A percentile compares a stretch with the other conserved stretches of the same genome.
phyloP scores from a whole-genome alignment of 2,888 invertebrate species.

The Venusia cambrica region DNA sequence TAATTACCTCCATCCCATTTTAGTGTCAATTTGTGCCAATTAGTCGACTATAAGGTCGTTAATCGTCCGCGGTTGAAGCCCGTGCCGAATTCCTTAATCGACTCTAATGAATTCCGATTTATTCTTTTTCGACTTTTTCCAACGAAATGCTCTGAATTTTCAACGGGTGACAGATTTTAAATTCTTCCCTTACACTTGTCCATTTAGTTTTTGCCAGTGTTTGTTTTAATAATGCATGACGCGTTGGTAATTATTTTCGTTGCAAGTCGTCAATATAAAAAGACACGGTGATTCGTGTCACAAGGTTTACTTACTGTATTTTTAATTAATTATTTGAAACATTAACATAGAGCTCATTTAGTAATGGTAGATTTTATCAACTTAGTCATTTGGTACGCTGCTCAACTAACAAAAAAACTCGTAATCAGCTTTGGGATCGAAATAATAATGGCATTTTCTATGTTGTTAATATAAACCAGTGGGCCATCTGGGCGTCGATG shows the following conservation, averaged over 20 bases:
- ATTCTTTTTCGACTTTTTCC: constrained; percentile 62
- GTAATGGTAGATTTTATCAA: constrained; percentile 34
- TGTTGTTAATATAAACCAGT: constrained; percentile 40
- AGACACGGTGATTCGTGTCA: constrained; percentile 51
- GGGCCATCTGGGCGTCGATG: constrained; percentile 40
- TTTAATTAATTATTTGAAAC: constrained; percentile 31
- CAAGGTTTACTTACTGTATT: constrained; percentile 38
- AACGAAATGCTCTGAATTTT: constrained; percentile 68
- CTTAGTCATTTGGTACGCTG: constrained; percentile 32
- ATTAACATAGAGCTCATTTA: constrained; percentile 27
- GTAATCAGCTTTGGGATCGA: constrained; percentile 36
- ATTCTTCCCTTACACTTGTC: constrained; percentile 78
- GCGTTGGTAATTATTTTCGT: constrained; percentile 70
- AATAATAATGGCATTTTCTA: constrained; percentile 38
- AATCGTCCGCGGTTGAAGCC: constrained; percentile 42
- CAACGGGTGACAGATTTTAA: constrained; percentile 78
- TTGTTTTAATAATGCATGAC: constrained; percentile 76
- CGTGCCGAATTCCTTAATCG: constrained; percentile 62
- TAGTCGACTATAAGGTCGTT: constrained; percentile 49
- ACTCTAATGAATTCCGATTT: constrained; percentile 66
- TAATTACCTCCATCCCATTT: constrained; percentile 49
- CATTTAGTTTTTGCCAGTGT: constrained; percentile 52
- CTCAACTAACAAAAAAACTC: constrained; percentile 11
- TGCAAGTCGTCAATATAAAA: constrained; percentile 53
- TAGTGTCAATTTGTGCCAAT: constrained; percentile 59